phyloP scores from a whole-genome alignment of 2,888 invertebrate genomes.

The Cosmorhoe ocellata region DNA sequence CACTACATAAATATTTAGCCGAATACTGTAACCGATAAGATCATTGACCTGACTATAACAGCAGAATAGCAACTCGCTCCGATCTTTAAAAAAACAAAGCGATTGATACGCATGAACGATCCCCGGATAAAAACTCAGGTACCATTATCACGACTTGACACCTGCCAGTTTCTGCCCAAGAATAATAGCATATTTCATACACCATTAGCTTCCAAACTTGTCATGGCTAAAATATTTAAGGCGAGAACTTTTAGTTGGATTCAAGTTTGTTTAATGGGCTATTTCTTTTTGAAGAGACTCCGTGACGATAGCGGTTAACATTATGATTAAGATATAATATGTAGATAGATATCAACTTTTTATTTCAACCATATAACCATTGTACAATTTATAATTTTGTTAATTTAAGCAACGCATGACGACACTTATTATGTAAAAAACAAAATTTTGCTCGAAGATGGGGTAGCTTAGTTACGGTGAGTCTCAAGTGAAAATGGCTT shows the following conservation, averaged over 20 bases:
- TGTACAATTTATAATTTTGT: too few species aligned
- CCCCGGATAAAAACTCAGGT: slow-evolving; percentile 47
- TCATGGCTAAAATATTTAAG: slow-evolving; percentile 14
- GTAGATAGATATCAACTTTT: too few species aligned
- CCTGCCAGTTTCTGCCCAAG: slow-evolving; percentile 51
- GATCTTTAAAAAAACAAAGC: slow-evolving; percentile 33
- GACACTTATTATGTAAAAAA: too few species aligned
- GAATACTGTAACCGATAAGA: slow-evolving; percentile 22
- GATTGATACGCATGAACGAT: slow-evolving; percentile 45
- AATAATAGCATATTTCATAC: slow-evolving; percentile 52
- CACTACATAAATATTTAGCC: too few species aligned
- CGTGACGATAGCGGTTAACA: too few species aligned
- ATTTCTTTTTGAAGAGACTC: neutral
- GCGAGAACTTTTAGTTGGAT: slow-evolving; percentile 9
- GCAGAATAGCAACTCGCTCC: slow-evolving; percentile 10
- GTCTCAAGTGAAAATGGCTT: too few species aligned
- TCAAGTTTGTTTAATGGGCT: slow-evolving; percentile 2
- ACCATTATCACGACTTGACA: slow-evolving; percentile 43
- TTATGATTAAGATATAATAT: too few species aligned
- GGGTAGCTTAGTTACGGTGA: too few species aligned
- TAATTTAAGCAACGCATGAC: too few species aligned
- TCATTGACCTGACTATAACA: slow-evolving; percentile 27
- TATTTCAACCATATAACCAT: too few species aligned
- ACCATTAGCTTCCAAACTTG: slow-evolving; percentile 30
- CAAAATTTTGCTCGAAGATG: too few species aligned